These are phyloP conservation scores for Cabera pusaria DNA, from an alignment of 2,888 invertebrate genomes.

Conservation along the genomic window DNA sequence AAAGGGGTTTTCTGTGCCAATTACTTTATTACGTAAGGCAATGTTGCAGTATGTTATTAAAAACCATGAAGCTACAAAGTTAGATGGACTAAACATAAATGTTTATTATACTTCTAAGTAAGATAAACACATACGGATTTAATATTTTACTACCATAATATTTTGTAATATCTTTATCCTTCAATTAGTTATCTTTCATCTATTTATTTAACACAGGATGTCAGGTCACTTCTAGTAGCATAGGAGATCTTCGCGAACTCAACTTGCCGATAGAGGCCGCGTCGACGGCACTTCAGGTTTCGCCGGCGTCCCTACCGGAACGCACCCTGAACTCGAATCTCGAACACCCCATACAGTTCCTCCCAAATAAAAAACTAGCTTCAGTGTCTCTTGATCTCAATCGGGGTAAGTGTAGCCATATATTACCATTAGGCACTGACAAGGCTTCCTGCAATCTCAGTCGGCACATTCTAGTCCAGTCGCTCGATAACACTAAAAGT, in stretches of 20 bases:
- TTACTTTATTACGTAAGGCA: no score
- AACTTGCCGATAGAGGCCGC: slow-evolving; percentile 70
- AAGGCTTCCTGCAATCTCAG: slow-evolving; percentile 52
- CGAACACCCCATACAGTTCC: slow-evolving; percentile 17
- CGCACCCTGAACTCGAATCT: slow-evolving; percentile 48
- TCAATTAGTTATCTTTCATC: no score
- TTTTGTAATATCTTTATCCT: no score
- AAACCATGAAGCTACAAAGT: no score
- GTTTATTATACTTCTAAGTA: no score
- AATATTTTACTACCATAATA: no score
- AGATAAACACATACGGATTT: no score
- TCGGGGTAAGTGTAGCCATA: slow-evolving; percentile 47
- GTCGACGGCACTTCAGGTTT: slow-evolving; percentile 67
- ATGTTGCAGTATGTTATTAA: no score
- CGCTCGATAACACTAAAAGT: slow-evolving; percentile 50
- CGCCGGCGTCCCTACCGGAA: slow-evolving; percentile 67
- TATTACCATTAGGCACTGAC: slow-evolving; percentile 43
- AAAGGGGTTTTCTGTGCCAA: slow-evolving; percentile 2
- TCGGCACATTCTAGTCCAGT: slow-evolving; percentile 55
- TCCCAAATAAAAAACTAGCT: slow-evolving; percentile 25
- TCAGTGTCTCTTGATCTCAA: slow-evolving; percentile 38
- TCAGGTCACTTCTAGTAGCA: slow-evolving; percentile 52
- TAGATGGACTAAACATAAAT: no score
- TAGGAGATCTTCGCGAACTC: slow-evolving; percentile 52
- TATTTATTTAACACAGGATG: no score